A percentile compares a stretch with the other conserved stretches of the same genome.
Evolutionary conservation across 2,888 invertebrate species (phyloP).

Genomic region (Pteria penguin): DNA sequence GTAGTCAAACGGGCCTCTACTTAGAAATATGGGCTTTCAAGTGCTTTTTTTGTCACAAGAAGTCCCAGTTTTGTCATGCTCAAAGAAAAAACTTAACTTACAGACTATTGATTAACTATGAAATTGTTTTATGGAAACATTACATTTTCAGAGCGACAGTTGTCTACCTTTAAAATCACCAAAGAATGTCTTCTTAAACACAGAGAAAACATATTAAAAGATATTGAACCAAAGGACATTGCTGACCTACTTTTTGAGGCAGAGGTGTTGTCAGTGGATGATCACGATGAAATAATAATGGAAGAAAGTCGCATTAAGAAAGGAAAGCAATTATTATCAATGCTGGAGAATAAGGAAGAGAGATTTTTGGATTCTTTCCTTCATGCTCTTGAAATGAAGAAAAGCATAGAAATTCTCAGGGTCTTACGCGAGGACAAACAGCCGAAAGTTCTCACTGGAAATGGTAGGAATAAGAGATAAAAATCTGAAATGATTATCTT

Average conservation of each 20-base stretch:
- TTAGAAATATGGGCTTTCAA: no score
- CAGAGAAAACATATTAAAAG: not conserved
- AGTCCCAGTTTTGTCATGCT: no score
- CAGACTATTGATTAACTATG: no score
- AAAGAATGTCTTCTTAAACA: not conserved
- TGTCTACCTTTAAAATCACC: not conserved
- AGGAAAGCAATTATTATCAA: not conserved
- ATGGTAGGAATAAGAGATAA: no score
- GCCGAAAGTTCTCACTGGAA: no score
- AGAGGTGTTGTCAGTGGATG: not conserved
- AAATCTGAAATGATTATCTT: no score
- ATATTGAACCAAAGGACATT: not conserved
- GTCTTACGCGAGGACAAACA: no score
- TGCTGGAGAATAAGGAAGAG: not conserved
- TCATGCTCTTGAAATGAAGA: not conserved
- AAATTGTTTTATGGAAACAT: no score
- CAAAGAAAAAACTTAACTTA: no score
- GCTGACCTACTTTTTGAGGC: not conserved
- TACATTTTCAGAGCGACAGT: not conserved
- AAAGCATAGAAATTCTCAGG: not conserved
- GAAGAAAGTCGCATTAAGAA: not conserved
- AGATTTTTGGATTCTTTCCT: not conserved
- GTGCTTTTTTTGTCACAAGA: no score
- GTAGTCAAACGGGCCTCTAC: no score
- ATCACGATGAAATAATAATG: not conserved